phyloP scores from a whole-genome alignment of 2,797 vertebrate genomes.

The Cryptoprocta ferox region DNA sequence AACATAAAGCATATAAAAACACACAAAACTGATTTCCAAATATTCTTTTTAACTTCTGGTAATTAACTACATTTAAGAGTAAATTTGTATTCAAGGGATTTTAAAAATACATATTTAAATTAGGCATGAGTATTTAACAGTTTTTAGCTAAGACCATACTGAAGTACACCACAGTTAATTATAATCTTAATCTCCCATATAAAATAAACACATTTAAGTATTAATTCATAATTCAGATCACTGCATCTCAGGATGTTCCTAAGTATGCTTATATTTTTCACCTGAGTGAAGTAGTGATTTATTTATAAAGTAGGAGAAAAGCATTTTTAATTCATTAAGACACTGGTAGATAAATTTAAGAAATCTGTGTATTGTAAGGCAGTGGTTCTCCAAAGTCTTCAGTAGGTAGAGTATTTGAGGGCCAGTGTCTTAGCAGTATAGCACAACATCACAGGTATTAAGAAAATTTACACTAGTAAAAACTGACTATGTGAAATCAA shows the following conservation, averaged over 20 bases:
- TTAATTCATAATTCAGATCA: slow-evolving; percentile 33
- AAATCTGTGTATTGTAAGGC: not conserved
- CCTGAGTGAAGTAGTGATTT: not conserved
- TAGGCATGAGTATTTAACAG: not conserved
- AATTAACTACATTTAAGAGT: not conserved
- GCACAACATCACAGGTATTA: not conserved
- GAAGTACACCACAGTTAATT: not conserved
- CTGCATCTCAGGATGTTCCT: not conserved
- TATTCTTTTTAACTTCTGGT: slow-evolving; percentile 18
- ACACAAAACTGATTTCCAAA: slow-evolving; percentile 17
- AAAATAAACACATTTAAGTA: slow-evolving; percentile 1
- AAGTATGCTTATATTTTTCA: not conserved
- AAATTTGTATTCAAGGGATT: slow-evolving; percentile 32
- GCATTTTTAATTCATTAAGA: slow-evolving; percentile 40
- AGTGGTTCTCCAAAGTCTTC: not conserved
- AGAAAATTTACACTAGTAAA: slow-evolving; percentile 35
- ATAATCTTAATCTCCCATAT: not conserved
- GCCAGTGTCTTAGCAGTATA: not conserved
- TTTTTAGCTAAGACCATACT: slow-evolving; percentile 30
- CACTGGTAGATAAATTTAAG: not conserved
- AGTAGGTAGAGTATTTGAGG: not conserved
- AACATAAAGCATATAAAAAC: slow-evolving; percentile 1
- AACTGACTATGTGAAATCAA: slow-evolving; percentile 2
- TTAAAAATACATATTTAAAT: not conserved
- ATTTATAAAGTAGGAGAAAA: slow-evolving; percentile 2